phyloP scores from a whole-genome alignment of 2,888 invertebrate genomes.

The Octodonta nipae region DNA sequence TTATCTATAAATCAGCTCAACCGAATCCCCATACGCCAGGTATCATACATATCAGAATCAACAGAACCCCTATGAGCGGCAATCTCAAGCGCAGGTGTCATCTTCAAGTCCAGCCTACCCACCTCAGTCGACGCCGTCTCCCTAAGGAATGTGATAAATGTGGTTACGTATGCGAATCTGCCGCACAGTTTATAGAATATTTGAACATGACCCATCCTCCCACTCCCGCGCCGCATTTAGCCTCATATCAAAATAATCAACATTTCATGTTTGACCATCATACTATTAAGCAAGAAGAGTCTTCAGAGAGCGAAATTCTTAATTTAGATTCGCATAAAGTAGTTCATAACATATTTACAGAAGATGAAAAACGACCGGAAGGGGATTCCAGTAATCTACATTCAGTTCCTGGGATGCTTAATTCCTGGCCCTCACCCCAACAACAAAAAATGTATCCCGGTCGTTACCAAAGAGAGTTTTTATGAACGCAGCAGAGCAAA shows the following conservation, averaged over 20 bases:
- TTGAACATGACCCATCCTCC: conserved; percentile 51
- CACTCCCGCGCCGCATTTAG: no score
- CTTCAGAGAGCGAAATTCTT: conserved; percentile 67
- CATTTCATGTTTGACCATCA: conserved; percentile 33
- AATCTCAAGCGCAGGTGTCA: conserved; percentile 27
- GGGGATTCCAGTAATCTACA: conserved; percentile 30
- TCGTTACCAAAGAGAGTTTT: no score
- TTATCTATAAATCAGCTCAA: no score
- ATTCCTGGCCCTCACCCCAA: conserved; percentile 33
- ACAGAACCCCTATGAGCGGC: conserved; percentile 23
- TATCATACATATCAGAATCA: conserved; percentile 36
- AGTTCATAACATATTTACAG: conserved; percentile 45
- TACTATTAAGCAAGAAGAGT: conserved; percentile 48
- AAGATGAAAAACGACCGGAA: conserved; percentile 33
- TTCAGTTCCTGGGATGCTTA: conserved; percentile 45
- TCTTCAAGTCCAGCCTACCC: conserved; percentile 40
- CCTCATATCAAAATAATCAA: conserved; percentile 36
- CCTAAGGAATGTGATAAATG: conserved; percentile 75
- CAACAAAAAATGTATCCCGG: no score
- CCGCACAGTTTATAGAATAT: conserved; percentile 61
- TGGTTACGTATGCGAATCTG: conserved; percentile 64
- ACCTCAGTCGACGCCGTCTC: conserved; percentile 56
- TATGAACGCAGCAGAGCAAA: no score
- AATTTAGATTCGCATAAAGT: conserved; percentile 84
- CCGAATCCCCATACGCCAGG: conserved; percentile 27